Conservation (phyloP, 2,888 invertebrate species). For the Drosophila mimetica region DNA sequence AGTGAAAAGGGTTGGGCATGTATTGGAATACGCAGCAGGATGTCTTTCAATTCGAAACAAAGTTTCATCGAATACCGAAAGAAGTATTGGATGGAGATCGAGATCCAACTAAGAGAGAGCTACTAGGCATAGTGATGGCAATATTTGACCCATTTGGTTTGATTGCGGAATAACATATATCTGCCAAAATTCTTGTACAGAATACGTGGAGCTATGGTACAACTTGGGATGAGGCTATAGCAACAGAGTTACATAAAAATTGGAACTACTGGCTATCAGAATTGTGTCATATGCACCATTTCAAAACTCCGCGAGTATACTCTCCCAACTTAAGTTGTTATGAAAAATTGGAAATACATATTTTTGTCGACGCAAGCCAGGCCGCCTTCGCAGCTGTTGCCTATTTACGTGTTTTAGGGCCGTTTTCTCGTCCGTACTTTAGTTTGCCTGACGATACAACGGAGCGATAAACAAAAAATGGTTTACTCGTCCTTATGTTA, state of each 20-base stretch:
- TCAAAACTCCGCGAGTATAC: background rate
- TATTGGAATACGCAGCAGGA: slow-evolving; percentile 1
- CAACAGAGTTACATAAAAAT: background rate
- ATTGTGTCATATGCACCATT: background rate
- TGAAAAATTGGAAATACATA: background rate
- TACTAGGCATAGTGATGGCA: background rate
- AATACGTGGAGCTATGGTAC: slow-evolving; percentile 1
- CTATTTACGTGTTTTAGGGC: too few relatives aligned
- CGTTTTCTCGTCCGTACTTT: too few relatives aligned
- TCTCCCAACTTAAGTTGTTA: too few relatives aligned
- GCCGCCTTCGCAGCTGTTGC: too few relatives aligned
- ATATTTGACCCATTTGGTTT: background rate
- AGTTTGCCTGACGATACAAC: too few relatives aligned
- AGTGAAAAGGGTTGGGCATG: too few relatives aligned
- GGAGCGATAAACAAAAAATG: too few relatives aligned
- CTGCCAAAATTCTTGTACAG: background rate
- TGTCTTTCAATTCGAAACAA: slow-evolving; percentile 1
- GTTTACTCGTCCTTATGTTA: too few relatives aligned
- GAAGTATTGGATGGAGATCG: background rate
- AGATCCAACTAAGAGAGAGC: background rate
- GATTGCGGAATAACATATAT: background rate
- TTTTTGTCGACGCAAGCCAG: background rate
- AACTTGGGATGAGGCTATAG: background rate
- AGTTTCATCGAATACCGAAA: slow-evolving; percentile 1
- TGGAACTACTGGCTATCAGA: background rate